A percentile compares a stretch with the other conserved stretches of the same genome.
phyloP scores from a whole-genome alignment of 2,888 invertebrate species.

The Limnephilus lunatus region DNA sequence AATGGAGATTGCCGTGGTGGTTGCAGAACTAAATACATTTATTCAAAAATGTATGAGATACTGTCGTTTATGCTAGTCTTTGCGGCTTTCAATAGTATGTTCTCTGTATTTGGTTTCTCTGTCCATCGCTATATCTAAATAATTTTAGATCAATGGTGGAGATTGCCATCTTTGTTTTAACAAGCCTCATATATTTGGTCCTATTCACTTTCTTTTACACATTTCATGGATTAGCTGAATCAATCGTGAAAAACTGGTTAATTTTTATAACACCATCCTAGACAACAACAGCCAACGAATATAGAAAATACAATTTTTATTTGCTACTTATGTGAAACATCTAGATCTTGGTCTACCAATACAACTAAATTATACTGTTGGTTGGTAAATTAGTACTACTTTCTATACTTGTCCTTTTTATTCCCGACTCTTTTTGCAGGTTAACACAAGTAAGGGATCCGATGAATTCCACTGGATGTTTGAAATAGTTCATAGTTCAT shows the following conservation, averaged over 20 bases:
- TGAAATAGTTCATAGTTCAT: conserved; percentile 7
- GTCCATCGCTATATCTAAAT: no score
- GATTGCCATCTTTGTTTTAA: no score
- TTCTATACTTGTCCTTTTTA: neutral
- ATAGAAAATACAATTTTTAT: no score
- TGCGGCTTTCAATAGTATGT: no score
- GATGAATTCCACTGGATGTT: neutral
- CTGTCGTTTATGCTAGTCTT: no score
- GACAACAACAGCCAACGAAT: no score
- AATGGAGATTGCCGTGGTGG: no score
- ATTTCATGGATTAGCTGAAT: neutral
- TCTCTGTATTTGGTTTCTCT: no score
- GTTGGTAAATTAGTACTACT: neutral
- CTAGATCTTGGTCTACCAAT: neutral
- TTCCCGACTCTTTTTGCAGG: neutral
- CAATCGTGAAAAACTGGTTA: neutral
- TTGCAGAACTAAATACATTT: no score
- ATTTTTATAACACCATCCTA: neutral
- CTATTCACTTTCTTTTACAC: no score
- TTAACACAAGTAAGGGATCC: neutral
- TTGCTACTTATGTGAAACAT: neutral
- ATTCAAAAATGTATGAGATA: no score
- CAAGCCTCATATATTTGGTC: neutral
- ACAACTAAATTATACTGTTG: neutral
- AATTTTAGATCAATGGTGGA: no score